Evolutionary conservation across 2,888 invertebrate genomes (phyloP).

Genomic region (Panopea generosa): DNA sequence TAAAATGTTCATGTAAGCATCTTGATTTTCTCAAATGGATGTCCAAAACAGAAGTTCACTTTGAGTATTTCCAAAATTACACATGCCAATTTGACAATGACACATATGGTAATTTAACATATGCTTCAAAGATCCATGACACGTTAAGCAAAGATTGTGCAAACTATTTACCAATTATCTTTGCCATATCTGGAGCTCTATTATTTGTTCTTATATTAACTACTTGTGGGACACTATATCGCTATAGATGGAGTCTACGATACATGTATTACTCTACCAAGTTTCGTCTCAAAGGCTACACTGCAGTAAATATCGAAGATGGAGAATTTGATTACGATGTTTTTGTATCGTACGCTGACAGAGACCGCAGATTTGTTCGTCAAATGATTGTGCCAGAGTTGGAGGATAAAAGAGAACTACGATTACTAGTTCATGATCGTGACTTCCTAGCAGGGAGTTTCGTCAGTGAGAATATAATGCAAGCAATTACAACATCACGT

Average conservation of each 20-base stretch:
- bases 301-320: constrained; percentile 15
- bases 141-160: constrained; percentile 29
- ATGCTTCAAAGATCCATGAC: not conserved
- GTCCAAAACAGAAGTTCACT: constrained; percentile 22
- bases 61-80: constrained; percentile 23
- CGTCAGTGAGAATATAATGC: constrained; percentile 50
- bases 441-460: constrained; percentile 44
- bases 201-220: constrained; percentile 17
- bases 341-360: constrained; percentile 52
- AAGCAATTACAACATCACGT: constrained; percentile 42
- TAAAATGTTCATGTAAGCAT: constrained; percentile 40
- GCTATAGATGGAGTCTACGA: constrained; percentile 47
- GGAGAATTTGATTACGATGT: constrained; percentile 31
- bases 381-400: constrained; percentile 33
- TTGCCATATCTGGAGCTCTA: constrained; percentile 4
- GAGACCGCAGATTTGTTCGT: constrained; percentile 29
- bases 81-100: constrained; percentile 27
- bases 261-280: constrained; percentile 54
- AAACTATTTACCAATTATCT: constrained; percentile 20
- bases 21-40: constrained; percentile 46
- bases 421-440: constrained; percentile 47
- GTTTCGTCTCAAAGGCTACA: constrained; percentile 20
- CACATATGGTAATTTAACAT: not conserved
- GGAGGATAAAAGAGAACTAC: constrained; percentile 30
- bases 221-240: constrained; percentile 22